A percentile compares a stretch with the other conserved stretches of the same genome.
Evolutionary conservation across 35 echinoderm and acorn worm genomes (phyloP).

Genomic region (Nesometra sesokonis): DNA sequence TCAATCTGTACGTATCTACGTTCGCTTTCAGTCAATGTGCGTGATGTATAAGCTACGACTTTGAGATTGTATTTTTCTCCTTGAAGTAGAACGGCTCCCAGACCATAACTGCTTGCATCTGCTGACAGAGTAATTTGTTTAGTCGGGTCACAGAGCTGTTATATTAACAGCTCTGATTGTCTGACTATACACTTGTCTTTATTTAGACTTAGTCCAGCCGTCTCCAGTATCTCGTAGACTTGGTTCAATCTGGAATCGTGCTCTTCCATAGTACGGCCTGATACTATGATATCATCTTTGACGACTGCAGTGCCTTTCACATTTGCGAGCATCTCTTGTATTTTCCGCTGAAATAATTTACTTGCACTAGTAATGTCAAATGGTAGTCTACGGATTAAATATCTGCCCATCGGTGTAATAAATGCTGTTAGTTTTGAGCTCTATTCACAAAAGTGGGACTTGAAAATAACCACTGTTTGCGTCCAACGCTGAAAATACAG

Average conservation of each 20-base stretch:
- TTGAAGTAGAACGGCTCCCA: constrained; percentile 29
- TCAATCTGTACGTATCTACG: constrained; percentile 36
- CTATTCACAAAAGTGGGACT: constrained; percentile 24
- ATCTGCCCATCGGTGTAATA: constrained; percentile 37
- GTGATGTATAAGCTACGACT: constrained; percentile 3
- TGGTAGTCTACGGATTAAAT: neutral
- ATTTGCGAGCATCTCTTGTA: neutral
- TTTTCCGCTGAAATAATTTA: neutral
- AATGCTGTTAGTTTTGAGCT: constrained; percentile 39
- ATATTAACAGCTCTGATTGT: neutral
- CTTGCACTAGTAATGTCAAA: neutral
- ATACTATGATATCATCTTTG: neutral
- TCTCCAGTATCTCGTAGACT: neutral
- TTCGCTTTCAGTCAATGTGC: constrained; percentile 16
- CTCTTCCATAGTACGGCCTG: neutral
- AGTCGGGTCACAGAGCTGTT: constrained; percentile 23
- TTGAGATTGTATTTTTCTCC: neutral
- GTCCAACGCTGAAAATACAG: constrained; percentile 34
- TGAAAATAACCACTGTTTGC: constrained; percentile 57
- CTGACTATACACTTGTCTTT: neutral
- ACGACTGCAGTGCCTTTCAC: neutral
- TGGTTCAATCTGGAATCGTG: neutral
- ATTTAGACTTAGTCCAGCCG: neutral
- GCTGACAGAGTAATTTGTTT: constrained; percentile 6
- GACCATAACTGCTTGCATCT: no score